Evolutionary conservation across 2,888 invertebrate genomes (phyloP), one percentile per base, ranked within the genome.

Genomic region (Epinotia brunnichana): DNA sequence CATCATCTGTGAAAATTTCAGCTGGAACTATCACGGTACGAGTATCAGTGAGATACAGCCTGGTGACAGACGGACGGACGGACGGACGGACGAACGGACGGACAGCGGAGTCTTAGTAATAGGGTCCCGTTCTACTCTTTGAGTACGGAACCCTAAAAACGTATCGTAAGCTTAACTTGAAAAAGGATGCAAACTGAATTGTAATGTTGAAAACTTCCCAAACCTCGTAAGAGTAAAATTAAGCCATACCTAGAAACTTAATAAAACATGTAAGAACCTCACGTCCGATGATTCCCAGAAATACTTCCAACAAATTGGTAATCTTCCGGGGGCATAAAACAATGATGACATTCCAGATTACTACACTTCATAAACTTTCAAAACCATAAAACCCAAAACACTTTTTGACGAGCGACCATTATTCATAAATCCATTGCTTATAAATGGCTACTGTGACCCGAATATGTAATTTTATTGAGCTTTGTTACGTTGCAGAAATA

Each of bases 401-500:
- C 53, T 66, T 70, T 70, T 66, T 71, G 66, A 72, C 61, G 72
- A 68, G 44, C 56, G n/a, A 29, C 67, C 39, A 62, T 71, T 72
- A 72, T 62, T 72, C 67, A 68, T 72, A 68, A 72, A 68, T 72
- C 72, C 72, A 57, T 72, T 62, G 56, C 67, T 57, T 72, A 61
- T 72, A 72, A 67, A 68, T 72, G 62, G 67, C 67, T 35, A 39
- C 3, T 56, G 71, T 61, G 72, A 68, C 72, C 72, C 61, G 72
- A 72, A 72, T 72, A 56, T 72, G 48, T 68, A 68, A 67, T 72
- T 62, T 72, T 72, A 57, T 56, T 72, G 67, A 56, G 61, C 67
- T 72, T 61, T 62, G 39, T 72, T 44, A 61, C 67, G 61, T 56
- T 59, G 61, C 51, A 56, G 67, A 66, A 66, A 39, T 69, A 21